Percentiles rank a stretch among this genome's conserved stretches.
These are phyloP conservation scores for Rutpela maculata DNA, from an alignment of 2,888 invertebrate species.

Conservation along the genomic window DNA sequence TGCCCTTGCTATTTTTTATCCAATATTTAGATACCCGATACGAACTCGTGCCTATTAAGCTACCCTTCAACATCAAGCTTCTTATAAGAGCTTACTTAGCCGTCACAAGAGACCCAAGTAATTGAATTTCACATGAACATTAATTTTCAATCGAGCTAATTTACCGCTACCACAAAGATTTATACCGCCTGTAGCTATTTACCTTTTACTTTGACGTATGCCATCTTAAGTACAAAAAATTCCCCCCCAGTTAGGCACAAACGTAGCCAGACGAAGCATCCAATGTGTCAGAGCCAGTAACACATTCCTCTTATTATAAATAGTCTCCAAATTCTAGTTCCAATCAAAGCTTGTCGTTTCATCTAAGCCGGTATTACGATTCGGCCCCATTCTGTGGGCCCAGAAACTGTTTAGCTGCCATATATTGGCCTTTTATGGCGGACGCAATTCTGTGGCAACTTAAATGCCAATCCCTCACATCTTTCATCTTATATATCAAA, in stretches of 20 bases:
- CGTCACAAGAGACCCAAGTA: neutral
- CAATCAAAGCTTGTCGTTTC: neutral
- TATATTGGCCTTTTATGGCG: neutral
- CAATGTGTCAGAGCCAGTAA: no score
- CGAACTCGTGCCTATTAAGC: neutral
- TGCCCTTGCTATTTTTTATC: no score
- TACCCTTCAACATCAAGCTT: neutral
- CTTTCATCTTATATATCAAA: slow-evolving; percentile 3
- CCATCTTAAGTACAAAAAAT: neutral
- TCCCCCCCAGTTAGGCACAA: neutral
- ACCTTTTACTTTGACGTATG: neutral
- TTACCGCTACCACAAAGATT: neutral
- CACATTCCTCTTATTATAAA: neutral
- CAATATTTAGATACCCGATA: neutral
- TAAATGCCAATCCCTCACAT: neutral
- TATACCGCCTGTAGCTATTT: neutral
- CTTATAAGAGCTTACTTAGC: neutral
- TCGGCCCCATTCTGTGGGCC: neutral
- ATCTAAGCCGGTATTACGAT: neutral
- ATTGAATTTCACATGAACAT: neutral
- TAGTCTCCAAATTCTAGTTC: neutral
- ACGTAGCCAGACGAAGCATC: neutral
- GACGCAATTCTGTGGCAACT: neutral
- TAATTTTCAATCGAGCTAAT: neutral
- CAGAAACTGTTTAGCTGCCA: neutral